Percentiles rank a stretch among this genome's conserved stretches.
Conservation (phyloP, 1,140 invertebrate genomes). For the Bombus fervidus region DNA sequence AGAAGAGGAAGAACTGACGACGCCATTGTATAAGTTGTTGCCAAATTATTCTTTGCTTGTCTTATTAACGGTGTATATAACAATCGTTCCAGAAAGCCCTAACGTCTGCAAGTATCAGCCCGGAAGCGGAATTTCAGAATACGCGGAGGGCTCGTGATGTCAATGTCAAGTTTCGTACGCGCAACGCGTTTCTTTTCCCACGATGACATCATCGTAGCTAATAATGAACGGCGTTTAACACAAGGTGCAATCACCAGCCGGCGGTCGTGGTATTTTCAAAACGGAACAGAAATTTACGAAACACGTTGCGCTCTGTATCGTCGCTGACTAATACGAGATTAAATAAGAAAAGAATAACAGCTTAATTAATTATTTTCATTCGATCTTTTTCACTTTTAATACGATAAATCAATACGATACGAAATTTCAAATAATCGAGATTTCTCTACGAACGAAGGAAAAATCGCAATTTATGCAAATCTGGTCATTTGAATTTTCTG, state of each 20-base stretch:
- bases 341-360: neutral
- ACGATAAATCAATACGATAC: neutral
- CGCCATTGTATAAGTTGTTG: neutral
- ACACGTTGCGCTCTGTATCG: neutral
- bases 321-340: constrained; percentile 12
- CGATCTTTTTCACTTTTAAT: neutral
- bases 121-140: neutral
- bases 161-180: constrained; percentile 42
- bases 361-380: neutral
- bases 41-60: neutral
- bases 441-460: neutral
- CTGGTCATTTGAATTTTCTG: no score
- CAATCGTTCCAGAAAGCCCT: neutral
- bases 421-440: neutral
- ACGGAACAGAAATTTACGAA: neutral
- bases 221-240: constrained; percentile 15
- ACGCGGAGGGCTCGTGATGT: constrained; percentile 15
- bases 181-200: constrained; percentile 34
- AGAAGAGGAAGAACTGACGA: no score
- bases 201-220: constrained; percentile 59
- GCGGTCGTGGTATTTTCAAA: neutral
- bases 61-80: neutral
- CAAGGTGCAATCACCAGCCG: constrained; percentile 12
- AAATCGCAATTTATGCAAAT: neutral
- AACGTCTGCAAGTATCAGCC: no score